A percentile compares a stretch with the other conserved stretches of the same genome.
These are phyloP conservation scores for Hydractinia symbiolongicarpus DNA, from an alignment of 30 jellyfish, hydroid and myxozoan genomes.

Conservation along the genomic window DNA sequence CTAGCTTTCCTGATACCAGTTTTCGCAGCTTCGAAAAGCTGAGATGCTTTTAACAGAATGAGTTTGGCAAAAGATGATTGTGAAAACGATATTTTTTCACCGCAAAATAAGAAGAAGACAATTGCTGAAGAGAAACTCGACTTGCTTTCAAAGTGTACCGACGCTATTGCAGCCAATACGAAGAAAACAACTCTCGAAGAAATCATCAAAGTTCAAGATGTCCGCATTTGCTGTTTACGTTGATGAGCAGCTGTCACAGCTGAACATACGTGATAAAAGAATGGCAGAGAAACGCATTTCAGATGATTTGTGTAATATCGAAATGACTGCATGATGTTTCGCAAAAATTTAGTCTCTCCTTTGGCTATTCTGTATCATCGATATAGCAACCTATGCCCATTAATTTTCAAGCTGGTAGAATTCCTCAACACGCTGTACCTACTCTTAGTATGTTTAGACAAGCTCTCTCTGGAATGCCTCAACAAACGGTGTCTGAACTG, in stretches of 20 bases:
- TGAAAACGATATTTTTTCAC: not conserved
- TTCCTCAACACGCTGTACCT: not conserved
- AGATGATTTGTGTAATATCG: not conserved
- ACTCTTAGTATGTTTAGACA: not conserved
- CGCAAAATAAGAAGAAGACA: not conserved
- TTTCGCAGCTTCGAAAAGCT: too few species aligned
- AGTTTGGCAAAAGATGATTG: not conserved
- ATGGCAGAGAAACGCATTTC: not conserved
- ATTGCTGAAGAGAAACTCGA: not conserved
- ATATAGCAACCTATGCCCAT: constrained; percentile 10
- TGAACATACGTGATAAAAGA: not conserved
- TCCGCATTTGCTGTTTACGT: too few species aligned
- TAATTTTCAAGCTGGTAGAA: not conserved
- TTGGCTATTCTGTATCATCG: constrained; percentile 9
- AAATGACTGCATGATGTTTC: not conserved
- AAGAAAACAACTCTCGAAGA: not conserved
- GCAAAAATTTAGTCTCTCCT: constrained; percentile 1
- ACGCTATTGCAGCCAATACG: not conserved
- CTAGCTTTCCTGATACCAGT: too few species aligned
- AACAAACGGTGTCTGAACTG: too few species aligned
- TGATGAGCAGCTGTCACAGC: not conserved
- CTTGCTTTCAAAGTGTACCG: not conserved
- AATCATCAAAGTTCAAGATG: too few species aligned
- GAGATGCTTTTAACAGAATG: too few species aligned
- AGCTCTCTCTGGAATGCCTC: not conserved